Percentiles rank a stretch among this genome's conserved stretches.
Conservation (phyloP, 2,797 vertebrate species). For the Acanthiza pusilla region DNA sequence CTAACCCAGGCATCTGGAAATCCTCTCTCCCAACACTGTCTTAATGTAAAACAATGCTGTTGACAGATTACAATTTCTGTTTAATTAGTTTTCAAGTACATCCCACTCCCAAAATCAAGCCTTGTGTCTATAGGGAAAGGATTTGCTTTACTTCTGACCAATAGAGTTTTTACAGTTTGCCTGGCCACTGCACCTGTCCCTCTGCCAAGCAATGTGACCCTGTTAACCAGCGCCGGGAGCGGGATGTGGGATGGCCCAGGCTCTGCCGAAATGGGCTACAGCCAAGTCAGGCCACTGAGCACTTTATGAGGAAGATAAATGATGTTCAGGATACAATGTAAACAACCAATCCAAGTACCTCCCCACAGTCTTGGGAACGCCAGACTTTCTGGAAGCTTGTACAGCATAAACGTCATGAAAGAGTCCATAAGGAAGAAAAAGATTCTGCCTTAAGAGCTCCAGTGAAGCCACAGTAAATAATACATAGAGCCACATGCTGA, state of each 20-base stretch:
- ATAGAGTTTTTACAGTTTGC: background rate
- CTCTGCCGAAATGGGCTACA: background rate
- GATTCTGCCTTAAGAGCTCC: background rate
- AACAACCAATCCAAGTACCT: background rate
- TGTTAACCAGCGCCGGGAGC: accelerated
- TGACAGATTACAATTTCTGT: background rate
- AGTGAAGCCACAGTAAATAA: background rate
- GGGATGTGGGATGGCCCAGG: accelerated
- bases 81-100: background rate
- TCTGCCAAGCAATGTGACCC: background rate
- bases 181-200: background rate
- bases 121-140: background rate
- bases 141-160: background rate
- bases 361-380: background rate
- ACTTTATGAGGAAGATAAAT: background rate
- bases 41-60: background rate
- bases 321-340: background rate
- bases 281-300: background rate
- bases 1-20: background rate
- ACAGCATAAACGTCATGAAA: background rate
- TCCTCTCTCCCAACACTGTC: background rate
- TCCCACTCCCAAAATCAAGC: background rate
- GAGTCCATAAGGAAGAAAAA: background rate
- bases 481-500: background rate
- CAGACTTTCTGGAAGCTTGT: background rate